Evolutionary conservation across 2,113 vertebrate species (phyloP).

Genomic region (Amphiprion percula): DNA sequence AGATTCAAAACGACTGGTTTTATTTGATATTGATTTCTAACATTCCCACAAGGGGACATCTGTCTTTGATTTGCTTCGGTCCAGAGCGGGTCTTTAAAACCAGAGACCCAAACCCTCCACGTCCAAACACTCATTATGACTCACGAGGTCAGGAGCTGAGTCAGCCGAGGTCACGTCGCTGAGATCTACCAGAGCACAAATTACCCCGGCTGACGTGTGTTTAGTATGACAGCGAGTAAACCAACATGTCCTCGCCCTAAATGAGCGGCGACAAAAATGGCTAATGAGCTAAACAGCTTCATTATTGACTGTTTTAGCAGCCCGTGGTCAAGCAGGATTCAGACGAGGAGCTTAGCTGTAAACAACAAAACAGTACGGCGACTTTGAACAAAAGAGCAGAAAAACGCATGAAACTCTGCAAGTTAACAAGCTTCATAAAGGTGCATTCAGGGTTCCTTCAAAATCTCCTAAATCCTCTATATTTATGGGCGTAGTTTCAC

Average conservation of each 20-base stretch:
- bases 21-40: conserved; percentile 51
- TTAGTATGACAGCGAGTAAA: conserved; percentile 44
- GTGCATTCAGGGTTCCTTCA: conserved; percentile 64
- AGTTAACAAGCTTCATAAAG: conserved; percentile 71
- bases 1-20: conserved; percentile 24
- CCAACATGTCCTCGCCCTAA: conserved; percentile 29
- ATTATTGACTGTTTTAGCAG: conserved; percentile 10
- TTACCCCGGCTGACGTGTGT: conserved; percentile 28
- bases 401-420: conserved; percentile 55
- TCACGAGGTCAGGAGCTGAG: conserved; percentile 74
- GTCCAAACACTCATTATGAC: conserved; percentile 67
- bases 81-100: conserved; percentile 33
- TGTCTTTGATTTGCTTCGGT: conserved; percentile 58
- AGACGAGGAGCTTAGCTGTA: not conserved
- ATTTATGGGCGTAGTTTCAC: conserved; percentile 76
- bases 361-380: not conserved
- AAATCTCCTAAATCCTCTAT: conserved; percentile 73
- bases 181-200: conserved; percentile 56
- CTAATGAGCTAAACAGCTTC: conserved; percentile 1
- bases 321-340: not conserved
- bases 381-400: conserved; percentile 37
- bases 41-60: conserved; percentile 27
- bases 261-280: conserved; percentile 17
- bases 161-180: conserved; percentile 53
- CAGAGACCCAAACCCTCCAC: conserved; percentile 46